phyloP scores from a whole-genome alignment of 2,888 invertebrate species.

The Caenorhabditis sp. region DNA sequence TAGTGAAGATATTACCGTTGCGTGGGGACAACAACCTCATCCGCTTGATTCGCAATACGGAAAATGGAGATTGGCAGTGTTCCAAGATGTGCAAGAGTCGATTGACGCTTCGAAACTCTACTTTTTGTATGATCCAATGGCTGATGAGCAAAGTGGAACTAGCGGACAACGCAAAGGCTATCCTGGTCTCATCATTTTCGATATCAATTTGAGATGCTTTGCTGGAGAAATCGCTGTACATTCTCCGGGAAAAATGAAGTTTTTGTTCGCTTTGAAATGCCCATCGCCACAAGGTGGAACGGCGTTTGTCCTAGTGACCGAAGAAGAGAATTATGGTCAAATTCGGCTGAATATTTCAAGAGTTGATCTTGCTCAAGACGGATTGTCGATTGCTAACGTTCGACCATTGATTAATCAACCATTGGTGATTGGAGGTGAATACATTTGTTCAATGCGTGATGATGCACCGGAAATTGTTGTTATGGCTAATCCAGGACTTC shows the following conservation, averaged over 20 bases:
- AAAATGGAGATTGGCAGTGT: conserved; percentile 56
- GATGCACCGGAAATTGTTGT: conserved; percentile 68
- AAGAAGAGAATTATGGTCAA: conserved; percentile 44
- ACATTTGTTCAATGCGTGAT: conserved; percentile 66
- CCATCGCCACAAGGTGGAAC: conserved; percentile 61
- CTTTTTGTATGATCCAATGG: conserved; percentile 68
- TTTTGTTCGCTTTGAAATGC: conserved; percentile 62
- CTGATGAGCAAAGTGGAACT: conserved; percentile 61
- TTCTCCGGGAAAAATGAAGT: conserved; percentile 63
- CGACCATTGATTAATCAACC: conserved; percentile 57
- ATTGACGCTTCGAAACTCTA: conserved; percentile 63
- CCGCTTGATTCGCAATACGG: conserved; percentile 63
- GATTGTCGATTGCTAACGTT: conserved; percentile 57
- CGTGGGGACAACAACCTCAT: conserved; percentile 68
- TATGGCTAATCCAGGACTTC: conserved; percentile 64
- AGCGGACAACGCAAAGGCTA: conserved; percentile 64
- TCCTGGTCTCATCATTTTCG: conserved; percentile 66
- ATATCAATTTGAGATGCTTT: conserved; percentile 62
- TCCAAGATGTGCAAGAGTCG: conserved; percentile 66
- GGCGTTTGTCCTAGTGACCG: conserved; percentile 60
- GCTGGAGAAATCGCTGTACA: conserved; percentile 58
- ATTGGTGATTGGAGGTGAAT: conserved; percentile 57
- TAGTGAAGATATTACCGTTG: conserved; percentile 66
- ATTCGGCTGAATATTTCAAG: conserved; percentile 63
- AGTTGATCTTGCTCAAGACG: conserved; percentile 61